phyloP scores from a whole-genome alignment of 2,888 invertebrate genomes.

The Drosophila ezoana region DNA sequence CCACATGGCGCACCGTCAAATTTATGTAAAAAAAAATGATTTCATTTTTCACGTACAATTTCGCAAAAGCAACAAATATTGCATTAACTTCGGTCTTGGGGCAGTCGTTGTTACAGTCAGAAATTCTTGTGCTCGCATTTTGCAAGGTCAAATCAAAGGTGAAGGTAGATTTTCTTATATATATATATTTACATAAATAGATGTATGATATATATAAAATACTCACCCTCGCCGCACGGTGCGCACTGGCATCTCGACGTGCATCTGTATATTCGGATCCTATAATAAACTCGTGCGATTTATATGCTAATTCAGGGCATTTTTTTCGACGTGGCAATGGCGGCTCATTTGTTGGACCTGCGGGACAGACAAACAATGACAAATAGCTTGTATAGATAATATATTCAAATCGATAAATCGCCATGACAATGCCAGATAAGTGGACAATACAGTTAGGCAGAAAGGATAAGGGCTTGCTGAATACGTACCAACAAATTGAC shows the following conservation, averaged over 20 bases:
- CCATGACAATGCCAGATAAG: slow-evolving; percentile 37
- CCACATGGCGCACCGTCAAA: no score
- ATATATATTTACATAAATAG: slow-evolving; percentile 10
- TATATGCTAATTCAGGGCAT: slow-evolving; percentile 94
- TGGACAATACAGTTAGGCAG: slow-evolving; percentile 21
- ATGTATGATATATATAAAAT: slow-evolving; percentile 15
- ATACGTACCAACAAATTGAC: slow-evolving; percentile 82
- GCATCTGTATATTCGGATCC: slow-evolving; percentile 88
- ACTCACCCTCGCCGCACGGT: slow-evolving; percentile 84
- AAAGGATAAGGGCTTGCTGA: slow-evolving; percentile 16
- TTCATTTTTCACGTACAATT: slow-evolving; percentile 7
- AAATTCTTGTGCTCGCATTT: slow-evolving; percentile 8
- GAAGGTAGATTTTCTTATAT: slow-evolving; percentile 8
- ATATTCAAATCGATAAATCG: slow-evolving; percentile 32
- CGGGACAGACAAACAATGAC: slow-evolving; percentile 20
- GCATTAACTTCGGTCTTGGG: slow-evolving; percentile 4
- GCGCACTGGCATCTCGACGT: slow-evolving; percentile 84
- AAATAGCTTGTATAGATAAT: slow-evolving; percentile 39
- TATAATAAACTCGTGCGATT: slow-evolving; percentile 92
- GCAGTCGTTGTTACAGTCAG: no score
- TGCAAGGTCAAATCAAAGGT: slow-evolving; percentile 51
- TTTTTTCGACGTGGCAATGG: slow-evolving; percentile 94
- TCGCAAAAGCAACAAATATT: slow-evolving; percentile 20
- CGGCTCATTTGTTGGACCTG: slow-evolving; percentile 89
- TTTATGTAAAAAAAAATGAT: slow-evolving; percentile 10